Base-by-base conservation (phyloP, 2,797 vertebrate species). In the Heterohyrax brucei region DNA sequence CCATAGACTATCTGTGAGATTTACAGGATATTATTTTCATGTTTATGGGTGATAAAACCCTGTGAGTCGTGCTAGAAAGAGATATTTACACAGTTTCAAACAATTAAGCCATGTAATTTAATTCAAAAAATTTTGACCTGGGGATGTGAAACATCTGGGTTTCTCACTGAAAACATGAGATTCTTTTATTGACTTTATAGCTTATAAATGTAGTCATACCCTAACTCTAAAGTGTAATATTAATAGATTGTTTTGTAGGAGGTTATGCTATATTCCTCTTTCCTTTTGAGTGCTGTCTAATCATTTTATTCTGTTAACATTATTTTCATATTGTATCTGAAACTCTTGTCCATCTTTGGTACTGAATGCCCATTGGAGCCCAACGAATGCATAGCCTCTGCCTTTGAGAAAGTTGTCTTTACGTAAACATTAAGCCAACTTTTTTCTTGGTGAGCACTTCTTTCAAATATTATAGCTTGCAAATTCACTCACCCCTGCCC, bases 121-220 rank as follows among this genome's bases (percentile, higher is more conserved):
- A 66, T 66, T 39, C 1, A 46, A 68, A 91, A 39, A 24, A 13
- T 46, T 80, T 70, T 24, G 24, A 59, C 7, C 62, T 7, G 0
- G 81, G 21, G 5, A 0, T 48, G 0, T 75, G 28, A 94, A 76
- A 91, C 5, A 9, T 61, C 48, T 79, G 28, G 10, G 73, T 93
- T 87, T 95, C 73, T 82, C 50, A 64, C n/a, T 73, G 44, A 80
- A 96, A 89, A 80, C 26, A 33, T 1, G 56, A n/a, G 18, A 39
- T 76, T 87, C 44, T 78, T 39, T 62, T 73, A 72, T 78, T 89
- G 50, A 83, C 44, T 79, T 94, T 78, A 30, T 81, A 28, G 46
- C 46, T 68, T 13, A 59, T 53, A 44, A 92, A 68, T 46, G 5
- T 1, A 24, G 9, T 48, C 46, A 5, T 21, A 62, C 4, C 26